These are phyloP conservation scores for Drosophila mimica DNA, from an alignment of 2,888 invertebrate genomes.

Conservation along the genomic window DNA sequence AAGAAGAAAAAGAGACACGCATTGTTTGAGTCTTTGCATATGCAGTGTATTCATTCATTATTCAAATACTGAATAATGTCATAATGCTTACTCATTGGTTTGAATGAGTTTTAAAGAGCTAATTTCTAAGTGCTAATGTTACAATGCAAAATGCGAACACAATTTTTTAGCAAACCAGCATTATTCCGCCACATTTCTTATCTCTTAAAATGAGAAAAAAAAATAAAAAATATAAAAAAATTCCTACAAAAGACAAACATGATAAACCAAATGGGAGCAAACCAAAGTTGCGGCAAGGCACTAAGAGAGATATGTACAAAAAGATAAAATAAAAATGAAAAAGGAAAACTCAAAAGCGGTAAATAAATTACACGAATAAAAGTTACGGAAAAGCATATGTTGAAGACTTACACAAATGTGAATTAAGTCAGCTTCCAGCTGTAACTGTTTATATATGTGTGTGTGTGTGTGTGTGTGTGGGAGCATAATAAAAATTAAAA, in stretches of 20 bases:
- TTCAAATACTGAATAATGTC: background rate
- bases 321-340: background rate
- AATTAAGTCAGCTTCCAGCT: slow-evolving; percentile 31
- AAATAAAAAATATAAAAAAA: background rate
- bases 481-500: slow-evolving; percentile 52
- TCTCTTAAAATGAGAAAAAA: slow-evolving; percentile 38
- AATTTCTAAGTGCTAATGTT: slow-evolving; percentile 30
- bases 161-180: slow-evolving; percentile 1
- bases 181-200: slow-evolving; percentile 34
- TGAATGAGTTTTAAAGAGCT: background rate
- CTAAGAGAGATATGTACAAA: slow-evolving; percentile 5
- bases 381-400: slow-evolving; percentile 27
- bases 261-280: slow-evolving; percentile 29
- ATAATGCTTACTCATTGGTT: slow-evolving; percentile 2
- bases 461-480: slow-evolving; percentile 24
- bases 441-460: slow-evolving; percentile 13
- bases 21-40: background rate
- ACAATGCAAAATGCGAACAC: slow-evolving; percentile 7
- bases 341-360: slow-evolving; percentile 8
- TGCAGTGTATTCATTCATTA: background rate
- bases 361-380: slow-evolving; percentile 37
- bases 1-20: background rate
- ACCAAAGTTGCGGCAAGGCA: slow-evolving; percentile 9
- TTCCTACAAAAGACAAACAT: slow-evolving; percentile 18
- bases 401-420: slow-evolving; percentile 21